Conservation (phyloP, 2,797 vertebrate genomes). For the Pangasius macronema region DNA sequence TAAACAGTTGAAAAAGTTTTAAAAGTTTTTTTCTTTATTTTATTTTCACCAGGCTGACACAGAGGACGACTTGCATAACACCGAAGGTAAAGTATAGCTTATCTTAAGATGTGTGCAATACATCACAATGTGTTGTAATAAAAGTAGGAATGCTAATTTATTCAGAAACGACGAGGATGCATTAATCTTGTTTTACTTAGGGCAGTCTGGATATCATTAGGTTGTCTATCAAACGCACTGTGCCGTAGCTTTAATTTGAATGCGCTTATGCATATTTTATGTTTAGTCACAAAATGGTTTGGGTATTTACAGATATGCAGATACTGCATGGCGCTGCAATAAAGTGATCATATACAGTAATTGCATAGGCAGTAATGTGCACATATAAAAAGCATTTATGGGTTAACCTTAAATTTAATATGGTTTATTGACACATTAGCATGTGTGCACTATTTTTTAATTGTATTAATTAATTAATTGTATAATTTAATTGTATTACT, state of each 20-base stretch:
- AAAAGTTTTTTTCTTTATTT: not conserved
- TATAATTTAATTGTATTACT: conserved; percentile 61
- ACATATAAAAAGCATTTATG: conserved; percentile 50
- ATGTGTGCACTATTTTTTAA: conserved; percentile 62
- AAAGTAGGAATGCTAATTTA: not conserved
- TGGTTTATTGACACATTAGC: conserved; percentile 57
- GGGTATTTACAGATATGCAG: not conserved
- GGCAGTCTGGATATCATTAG: not conserved
- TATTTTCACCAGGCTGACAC: not conserved
- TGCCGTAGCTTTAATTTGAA: not conserved
- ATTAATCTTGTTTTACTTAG: not conserved
- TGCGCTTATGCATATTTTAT: not conserved
- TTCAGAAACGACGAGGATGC: not conserved
- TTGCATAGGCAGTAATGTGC: conserved; percentile 23
- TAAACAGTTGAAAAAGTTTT: not conserved
- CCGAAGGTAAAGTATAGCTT: not conserved
- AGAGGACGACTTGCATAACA: not conserved
- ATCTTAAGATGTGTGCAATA: not conserved
- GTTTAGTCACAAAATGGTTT: not conserved
- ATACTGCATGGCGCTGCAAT: not conserved
- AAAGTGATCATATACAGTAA: conserved; percentile 32
- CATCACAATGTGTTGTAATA: not conserved
- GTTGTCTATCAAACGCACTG: not conserved
- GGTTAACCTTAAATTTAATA: conserved; percentile 56
- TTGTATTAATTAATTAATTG: conserved; percentile 50